Conservation (phyloP, 1,140 invertebrate genomes). For the Drosophila seguyi region DNA sequence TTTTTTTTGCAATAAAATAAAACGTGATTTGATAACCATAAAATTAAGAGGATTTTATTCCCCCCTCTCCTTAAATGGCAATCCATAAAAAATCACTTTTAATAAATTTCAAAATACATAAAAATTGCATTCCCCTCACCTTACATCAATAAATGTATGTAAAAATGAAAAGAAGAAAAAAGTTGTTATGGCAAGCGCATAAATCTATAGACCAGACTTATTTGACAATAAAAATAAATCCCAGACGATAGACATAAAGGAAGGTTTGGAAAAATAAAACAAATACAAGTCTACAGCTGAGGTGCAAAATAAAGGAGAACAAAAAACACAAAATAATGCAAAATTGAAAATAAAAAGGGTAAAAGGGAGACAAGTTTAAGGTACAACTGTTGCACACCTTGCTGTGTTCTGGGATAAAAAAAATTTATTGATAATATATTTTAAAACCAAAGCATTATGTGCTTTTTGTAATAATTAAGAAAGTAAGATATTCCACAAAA, state of each 20-base stretch:
- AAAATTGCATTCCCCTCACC: slow-evolving; percentile 32
- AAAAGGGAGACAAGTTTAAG: slow-evolving; percentile 5
- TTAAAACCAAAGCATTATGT: too few relatives aligned
- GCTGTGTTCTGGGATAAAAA: background rate
- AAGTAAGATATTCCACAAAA: too few relatives aligned
- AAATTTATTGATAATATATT: background rate
- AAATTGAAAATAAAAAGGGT: background rate
- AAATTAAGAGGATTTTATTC: slow-evolving; percentile 14
- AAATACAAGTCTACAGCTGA: slow-evolving; percentile 1
- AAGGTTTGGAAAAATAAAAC: slow-evolving; percentile 32
- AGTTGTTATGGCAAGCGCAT: slow-evolving; percentile 39
- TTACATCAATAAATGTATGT: slow-evolving; percentile 7
- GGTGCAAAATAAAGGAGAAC: slow-evolving; percentile 19
- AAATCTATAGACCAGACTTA: slow-evolving; percentile 35
- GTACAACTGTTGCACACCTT: slow-evolving; percentile 47
- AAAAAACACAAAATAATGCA: slow-evolving; percentile 14
- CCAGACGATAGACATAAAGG: slow-evolving; percentile 41
- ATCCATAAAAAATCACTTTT: slow-evolving; percentile 60
- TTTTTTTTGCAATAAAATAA: slow-evolving; percentile 15
- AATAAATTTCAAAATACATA: slow-evolving; percentile 57
- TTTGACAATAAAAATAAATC: slow-evolving; percentile 60
- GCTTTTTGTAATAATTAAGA: too few relatives aligned
- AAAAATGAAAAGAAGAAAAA: slow-evolving; percentile 23
- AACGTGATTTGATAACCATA: slow-evolving; percentile 29
- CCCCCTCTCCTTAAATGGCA: slow-evolving; percentile 4